Conservation (phyloP, 92 coral and sea anemone genomes). For the Phenganax marumi region DNA sequence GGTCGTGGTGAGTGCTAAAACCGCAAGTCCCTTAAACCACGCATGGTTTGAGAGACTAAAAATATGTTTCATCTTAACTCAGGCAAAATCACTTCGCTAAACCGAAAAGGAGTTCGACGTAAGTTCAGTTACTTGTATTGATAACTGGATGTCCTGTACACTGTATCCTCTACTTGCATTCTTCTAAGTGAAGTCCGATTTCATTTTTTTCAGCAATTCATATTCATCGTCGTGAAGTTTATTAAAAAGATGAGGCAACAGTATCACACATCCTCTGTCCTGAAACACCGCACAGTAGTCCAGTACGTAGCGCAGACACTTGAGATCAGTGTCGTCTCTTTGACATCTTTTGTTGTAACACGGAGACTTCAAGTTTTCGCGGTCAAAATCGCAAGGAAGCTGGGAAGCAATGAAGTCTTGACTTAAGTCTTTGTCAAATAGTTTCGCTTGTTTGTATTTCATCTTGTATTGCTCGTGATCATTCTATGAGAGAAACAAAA, state of each 20-base stretch:
- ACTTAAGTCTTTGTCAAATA: background rate
- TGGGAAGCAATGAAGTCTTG: background rate
- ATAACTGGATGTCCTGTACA: background rate
- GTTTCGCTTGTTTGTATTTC: background rate
- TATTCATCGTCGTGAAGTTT: conserved; percentile 65
- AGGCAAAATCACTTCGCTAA: too few species aligned
- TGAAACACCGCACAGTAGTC: conserved; percentile 81
- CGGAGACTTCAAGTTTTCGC: conserved; percentile 72
- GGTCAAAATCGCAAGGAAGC: conserved; percentile 80
- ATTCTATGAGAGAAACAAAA: background rate
- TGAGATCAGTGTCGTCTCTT: conserved; percentile 53
- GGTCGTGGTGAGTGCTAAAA: too few species aligned
- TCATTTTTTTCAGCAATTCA: conserved; percentile 49
- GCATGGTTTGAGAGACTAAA: too few species aligned
- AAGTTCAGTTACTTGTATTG: background rate
- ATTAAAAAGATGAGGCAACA: conserved; percentile 77
- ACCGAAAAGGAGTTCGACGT: conserved; percentile 1
- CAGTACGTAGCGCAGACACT: conserved; percentile 70
- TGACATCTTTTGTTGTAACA: conserved; percentile 61
- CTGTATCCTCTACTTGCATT: background rate
- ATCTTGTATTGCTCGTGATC: background rate
- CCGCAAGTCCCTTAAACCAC: too few species aligned
- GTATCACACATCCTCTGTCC: conserved; percentile 92
- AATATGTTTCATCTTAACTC: too few species aligned
- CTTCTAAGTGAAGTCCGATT: conserved; percentile 41